Percentiles rank a stretch among this genome's conserved stretches.
These are phyloP conservation scores for Panthera leo DNA, from an alignment of 2,113 vertebrate species.

Conservation along the genomic window DNA sequence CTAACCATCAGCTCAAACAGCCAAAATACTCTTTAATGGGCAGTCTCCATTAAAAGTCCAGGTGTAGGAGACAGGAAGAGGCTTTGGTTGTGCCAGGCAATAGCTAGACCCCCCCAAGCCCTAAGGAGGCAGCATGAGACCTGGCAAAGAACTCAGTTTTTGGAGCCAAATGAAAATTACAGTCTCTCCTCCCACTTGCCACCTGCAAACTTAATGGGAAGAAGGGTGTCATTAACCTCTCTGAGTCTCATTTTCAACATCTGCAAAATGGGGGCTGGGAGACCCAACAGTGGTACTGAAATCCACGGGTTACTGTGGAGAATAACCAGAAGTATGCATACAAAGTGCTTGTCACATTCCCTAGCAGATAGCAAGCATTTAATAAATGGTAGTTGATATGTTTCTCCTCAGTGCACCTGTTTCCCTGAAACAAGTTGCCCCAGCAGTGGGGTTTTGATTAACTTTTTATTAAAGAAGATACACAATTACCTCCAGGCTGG, in stretches of 20 bases:
- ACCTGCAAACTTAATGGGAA: background rate
- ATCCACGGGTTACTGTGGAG: background rate
- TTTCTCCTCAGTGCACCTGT: background rate
- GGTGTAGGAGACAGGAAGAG: background rate
- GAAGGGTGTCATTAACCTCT: background rate
- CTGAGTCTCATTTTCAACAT: background rate
- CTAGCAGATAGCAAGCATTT: background rate
- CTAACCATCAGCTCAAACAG: background rate
- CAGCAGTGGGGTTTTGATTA: background rate
- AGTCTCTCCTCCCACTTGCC: background rate
- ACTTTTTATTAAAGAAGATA: slow-evolving; percentile 18
- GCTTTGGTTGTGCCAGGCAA: background rate
- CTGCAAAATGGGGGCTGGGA: background rate
- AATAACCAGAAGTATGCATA: background rate
- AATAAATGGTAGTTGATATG: background rate
- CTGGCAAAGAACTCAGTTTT: background rate
- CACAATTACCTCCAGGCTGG: background rate
- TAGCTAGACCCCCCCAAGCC: background rate
- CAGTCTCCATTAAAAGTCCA: background rate
- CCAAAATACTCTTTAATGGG: background rate
- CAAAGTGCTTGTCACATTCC: background rate
- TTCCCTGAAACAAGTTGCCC: background rate
- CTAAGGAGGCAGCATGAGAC: background rate
- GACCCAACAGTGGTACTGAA: background rate
- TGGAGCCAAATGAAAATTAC: background rate